Conservation (phyloP, 2,797 vertebrate genomes). For the Muscicapa comitata region DNA sequence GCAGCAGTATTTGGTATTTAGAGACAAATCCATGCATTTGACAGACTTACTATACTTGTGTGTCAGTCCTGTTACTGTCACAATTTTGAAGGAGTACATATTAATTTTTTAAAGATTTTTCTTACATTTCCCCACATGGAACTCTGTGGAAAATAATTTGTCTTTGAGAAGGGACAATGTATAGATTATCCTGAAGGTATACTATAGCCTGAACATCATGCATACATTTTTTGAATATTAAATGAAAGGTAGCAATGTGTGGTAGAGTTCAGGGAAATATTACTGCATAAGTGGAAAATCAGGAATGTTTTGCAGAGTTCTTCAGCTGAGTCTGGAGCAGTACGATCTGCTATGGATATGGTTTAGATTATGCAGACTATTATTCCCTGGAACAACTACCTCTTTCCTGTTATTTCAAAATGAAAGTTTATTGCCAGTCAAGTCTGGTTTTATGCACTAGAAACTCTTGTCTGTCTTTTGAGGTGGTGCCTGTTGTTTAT, state of each 20-base stretch:
- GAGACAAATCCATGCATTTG: not conserved
- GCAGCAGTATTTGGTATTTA: not conserved
- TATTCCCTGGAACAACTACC: not conserved
- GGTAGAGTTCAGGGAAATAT: not conserved
- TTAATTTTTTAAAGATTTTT: not conserved
- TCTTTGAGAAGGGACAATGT: not conserved
- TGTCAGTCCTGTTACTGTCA: not conserved
- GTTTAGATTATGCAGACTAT: not conserved
- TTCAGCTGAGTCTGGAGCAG: not conserved
- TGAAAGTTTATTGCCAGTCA: not conserved
- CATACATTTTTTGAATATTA: not conserved
- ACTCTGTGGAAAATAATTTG: not conserved
- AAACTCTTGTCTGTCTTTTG: not conserved
- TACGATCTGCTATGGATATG: not conserved
- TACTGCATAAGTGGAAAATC: not conserved
- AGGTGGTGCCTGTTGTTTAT: not conserved
- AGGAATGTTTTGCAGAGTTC: not conserved
- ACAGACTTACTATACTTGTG: not conserved
- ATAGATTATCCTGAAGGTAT: not conserved
- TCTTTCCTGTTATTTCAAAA: not conserved
- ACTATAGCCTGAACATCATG: not conserved
- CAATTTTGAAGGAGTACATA: not conserved
- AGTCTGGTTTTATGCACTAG: not conserved
- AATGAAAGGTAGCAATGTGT: not conserved
- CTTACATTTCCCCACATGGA: not conserved